Conservation (phyloP, 2,113 vertebrate species). For the Stercorarius parasiticus region DNA sequence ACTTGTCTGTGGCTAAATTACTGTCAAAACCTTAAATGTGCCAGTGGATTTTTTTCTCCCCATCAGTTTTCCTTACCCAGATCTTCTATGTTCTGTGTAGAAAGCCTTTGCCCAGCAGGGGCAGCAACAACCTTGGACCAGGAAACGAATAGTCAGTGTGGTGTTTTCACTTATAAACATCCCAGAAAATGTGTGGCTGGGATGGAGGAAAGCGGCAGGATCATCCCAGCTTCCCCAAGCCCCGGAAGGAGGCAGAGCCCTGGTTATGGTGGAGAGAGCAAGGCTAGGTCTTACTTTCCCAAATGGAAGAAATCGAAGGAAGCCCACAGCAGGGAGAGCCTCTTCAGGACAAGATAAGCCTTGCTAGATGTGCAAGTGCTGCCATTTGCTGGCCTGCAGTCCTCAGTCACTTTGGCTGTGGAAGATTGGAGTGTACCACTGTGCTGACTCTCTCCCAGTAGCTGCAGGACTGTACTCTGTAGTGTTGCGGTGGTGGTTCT, state of each 20-base stretch:
- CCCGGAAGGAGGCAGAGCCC: background rate
- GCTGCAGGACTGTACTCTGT: background rate
- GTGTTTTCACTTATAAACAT: background rate
- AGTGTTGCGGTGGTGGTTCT: background rate
- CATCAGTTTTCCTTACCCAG: background rate
- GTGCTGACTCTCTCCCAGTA: background rate
- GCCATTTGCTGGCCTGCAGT: background rate
- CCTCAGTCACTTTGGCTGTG: background rate
- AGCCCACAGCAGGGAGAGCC: rapidly evolving
- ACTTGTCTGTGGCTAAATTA: slow-evolving; percentile 6
- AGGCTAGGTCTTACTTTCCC: background rate
- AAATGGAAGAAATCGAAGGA: background rate
- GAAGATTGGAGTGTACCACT: background rate
- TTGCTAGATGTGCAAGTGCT: background rate
- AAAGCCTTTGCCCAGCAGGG: background rate
- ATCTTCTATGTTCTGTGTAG: background rate
- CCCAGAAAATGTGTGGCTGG: background rate
- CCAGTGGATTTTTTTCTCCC: background rate
- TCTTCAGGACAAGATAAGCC: background rate
- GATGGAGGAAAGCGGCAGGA: background rate
- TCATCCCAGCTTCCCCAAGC: background rate
- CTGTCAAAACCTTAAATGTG: background rate
- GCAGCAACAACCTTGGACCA: background rate
- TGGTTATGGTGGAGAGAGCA: background rate
- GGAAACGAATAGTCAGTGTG: background rate